Percentiles rank a stretch among this genome's conserved stretches.
Conservation (phyloP, 2,888 invertebrate species). For the Nasonovia ribisnigri region DNA sequence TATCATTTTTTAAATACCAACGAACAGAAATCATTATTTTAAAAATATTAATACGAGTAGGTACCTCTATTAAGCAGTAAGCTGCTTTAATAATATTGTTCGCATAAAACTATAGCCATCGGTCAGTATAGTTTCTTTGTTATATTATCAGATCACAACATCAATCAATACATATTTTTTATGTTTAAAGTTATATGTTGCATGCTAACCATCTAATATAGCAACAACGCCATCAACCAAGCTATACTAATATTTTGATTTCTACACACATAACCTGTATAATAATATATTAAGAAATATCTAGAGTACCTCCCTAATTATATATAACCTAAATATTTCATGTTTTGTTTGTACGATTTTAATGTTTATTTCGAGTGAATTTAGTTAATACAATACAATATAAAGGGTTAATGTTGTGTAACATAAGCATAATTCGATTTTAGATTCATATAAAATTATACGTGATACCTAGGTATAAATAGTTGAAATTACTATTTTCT, state of each 20-base stretch:
- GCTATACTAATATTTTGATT: not conserved
- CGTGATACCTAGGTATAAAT: not conserved
- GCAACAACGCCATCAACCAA: not conserved
- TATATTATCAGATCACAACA: not conserved
- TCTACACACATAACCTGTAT: not conserved
- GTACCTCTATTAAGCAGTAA: not conserved
- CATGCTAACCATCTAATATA: not conserved
- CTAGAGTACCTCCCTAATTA: not conserved
- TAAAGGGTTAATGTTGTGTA: not conserved
- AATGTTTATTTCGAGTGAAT: constrained; percentile 1
- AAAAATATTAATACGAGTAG: not conserved
- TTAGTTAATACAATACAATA: not conserved
- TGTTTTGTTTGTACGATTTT: constrained; percentile 5
- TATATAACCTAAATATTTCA: constrained; percentile 1
- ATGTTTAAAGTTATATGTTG: not conserved
- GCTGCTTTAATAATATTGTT: not conserved
- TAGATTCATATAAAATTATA: not conserved
- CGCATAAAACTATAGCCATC: not conserved
- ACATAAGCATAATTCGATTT: not conserved
- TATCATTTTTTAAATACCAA: not conserved
- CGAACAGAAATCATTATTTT: not conserved
- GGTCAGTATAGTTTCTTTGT: not conserved
- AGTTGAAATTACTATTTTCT: not conserved
- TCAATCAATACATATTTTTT: not conserved
- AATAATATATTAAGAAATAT: not conserved